These are phyloP conservation scores for Poeciliopsis occidentalis DNA, from an alignment of 2,113 vertebrate species.

Conservation along the genomic window DNA sequence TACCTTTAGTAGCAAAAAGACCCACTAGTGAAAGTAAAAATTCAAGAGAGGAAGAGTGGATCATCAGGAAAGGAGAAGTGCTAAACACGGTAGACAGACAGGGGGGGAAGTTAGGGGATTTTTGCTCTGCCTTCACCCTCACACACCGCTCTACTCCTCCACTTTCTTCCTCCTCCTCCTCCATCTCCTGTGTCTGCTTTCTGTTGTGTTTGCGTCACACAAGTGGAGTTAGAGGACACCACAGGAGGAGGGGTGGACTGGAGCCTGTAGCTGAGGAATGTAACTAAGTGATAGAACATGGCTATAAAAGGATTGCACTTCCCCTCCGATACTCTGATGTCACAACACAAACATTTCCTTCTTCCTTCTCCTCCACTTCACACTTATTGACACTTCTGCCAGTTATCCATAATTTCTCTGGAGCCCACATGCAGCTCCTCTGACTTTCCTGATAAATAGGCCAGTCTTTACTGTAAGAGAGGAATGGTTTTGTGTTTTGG, in stretches of 20 bases:
- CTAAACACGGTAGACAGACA: background rate
- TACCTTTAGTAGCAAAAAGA: background rate
- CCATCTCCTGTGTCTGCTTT: conserved; percentile 28
- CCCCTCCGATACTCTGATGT: conserved; percentile 69
- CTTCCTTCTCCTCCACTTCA: conserved; percentile 53
- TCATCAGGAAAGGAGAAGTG: conserved; percentile 61
- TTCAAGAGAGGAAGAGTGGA: conserved; percentile 30
- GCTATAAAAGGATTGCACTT: conserved; percentile 77
- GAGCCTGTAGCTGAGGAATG: conserved; percentile 68
- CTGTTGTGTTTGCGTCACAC: conserved; percentile 62
- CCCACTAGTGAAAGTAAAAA: conserved; percentile 63
- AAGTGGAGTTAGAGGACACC: conserved; percentile 40
- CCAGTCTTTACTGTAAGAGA: background rate
- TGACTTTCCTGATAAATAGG: conserved; percentile 14
- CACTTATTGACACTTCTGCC: conserved; percentile 55
- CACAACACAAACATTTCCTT: conserved; percentile 67
- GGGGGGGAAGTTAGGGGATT: conserved; percentile 56
- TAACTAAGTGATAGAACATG: conserved; percentile 65
- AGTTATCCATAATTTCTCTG: conserved; percentile 45
- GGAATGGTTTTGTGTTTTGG: background rate
- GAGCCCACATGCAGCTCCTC: background rate
- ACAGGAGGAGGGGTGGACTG: conserved; percentile 42
- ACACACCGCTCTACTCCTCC: background rate
- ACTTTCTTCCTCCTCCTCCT: conserved; percentile 9
- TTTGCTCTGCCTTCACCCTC: conserved; percentile 50